Conservation (phyloP, 2,888 invertebrate species). For the Pseudococcus longispinus region DNA sequence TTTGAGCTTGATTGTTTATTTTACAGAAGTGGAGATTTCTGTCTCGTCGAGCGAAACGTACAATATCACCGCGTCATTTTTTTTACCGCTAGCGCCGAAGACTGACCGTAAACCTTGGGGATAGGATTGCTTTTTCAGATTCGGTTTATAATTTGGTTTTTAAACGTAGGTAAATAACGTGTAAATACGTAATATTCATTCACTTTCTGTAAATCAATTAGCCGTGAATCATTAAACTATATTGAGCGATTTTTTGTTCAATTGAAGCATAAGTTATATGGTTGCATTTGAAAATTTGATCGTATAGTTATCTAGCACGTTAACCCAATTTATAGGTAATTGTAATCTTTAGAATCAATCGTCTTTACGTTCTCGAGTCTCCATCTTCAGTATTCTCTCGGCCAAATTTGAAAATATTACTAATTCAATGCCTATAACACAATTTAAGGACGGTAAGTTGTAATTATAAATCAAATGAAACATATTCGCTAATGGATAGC, state of each 20-base stretch:
- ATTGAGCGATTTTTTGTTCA: conserved; percentile 41
- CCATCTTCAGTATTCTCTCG: background rate
- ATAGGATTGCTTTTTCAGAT: conserved; percentile 10
- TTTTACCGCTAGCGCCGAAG: background rate
- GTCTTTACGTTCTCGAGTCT: background rate
- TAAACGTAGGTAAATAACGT: conserved; percentile 34
- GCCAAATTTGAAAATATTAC: background rate
- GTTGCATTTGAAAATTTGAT: conserved; percentile 17
- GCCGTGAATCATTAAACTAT: conserved; percentile 20
- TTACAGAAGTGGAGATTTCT: background rate
- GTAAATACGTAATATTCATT: conserved; percentile 24
- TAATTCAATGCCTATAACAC: background rate
- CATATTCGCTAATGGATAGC: background rate
- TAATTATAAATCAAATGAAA: background rate
- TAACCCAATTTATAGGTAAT: background rate
- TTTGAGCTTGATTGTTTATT: conserved; percentile 7
- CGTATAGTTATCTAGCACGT: background rate
- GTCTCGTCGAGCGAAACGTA: background rate
- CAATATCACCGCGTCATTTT: background rate
- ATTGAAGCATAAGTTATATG: conserved; percentile 10
- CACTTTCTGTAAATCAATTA: conserved; percentile 19
- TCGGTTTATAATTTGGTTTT: conserved; percentile 15
- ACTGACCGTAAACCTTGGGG: background rate
- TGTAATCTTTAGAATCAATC: too few relatives aligned
- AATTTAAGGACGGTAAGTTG: background rate